Base-by-base conservation (phyloP, 1,140 invertebrate genomes). In the Druon quercuslanigerum region DNA sequence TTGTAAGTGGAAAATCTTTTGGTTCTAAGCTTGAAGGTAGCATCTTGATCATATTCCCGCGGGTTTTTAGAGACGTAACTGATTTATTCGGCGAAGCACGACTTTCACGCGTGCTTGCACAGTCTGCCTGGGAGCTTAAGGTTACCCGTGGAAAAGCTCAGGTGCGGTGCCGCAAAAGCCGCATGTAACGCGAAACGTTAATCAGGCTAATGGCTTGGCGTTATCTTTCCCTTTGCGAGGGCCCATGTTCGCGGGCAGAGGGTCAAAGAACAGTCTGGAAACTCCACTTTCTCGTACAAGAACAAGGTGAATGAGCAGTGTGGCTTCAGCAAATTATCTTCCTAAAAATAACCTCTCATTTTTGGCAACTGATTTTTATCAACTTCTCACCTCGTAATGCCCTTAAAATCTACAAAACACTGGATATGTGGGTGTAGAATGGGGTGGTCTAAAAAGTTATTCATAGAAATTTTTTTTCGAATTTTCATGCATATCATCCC, bases 71-170 rank as follows among this genome's bases (percentile, higher is more conserved):
- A 66, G 9, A 16, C 25, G 60, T 20, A 66, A 66, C 60, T 46
- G 60, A 66, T 66, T 66, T 66, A 66, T 66, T 66, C 60, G 33
- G 60, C 40, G 33, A 40, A 66, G 60, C 60, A 33, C 60, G 60
- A 66, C 60, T 66, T 66, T 66, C 40, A 66, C 60, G 60, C 60
- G 60, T 66, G 60, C 33, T 66, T 66, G 60, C 60, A 66, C 60
- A 40, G 60, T 66, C 60, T 66, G 60, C 20, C 25, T 40, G 60
- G 33, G 33, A 66, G 60, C 60, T 66, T 66, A 66, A 66, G 60
- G 60, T 66, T 66, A 66, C 40, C 60, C 60, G 60, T 66, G 60
- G 60, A 66, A 66, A 66, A 66, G 60, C 60, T 66, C 60, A 66
- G 60, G 60, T 66, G 40, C 40, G 60, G 33, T 46, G 60, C 60